Base-by-base conservation (phyloP, 2,888 invertebrate species). In the Melanostoma scalare region DNA sequence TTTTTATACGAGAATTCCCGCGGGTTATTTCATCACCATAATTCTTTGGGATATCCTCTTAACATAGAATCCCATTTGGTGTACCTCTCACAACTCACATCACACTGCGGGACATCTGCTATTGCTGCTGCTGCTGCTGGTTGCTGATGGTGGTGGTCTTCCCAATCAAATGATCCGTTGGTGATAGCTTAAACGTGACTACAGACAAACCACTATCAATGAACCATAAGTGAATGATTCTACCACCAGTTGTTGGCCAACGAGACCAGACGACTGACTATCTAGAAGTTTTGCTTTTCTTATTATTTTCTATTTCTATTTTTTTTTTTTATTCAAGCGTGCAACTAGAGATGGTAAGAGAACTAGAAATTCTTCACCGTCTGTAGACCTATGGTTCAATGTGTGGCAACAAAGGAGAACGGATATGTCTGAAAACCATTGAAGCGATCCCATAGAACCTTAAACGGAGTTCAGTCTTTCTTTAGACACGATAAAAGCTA, bases 141-240 rank as follows among this genome's bases (percentile, higher is more conserved):
- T 40, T 50, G 48, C 33, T 63, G 48, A 20, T 20, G 20, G 36
- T 58, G 80, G 80, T 76, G 81, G 81, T 81, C 81, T 72, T 77
- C 72, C n/a, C 77, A 81, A 81, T 81, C 81, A 81, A 81, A 76
- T 33, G 72, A 81, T 77, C 60, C 77, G 55, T 44, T 50, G 71
- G 76, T 81, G 77, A 81, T 72, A 81, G 72, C 72, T 67, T 55
- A 76, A 81, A 81, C 81, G 81, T 81, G 81, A 81, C 72, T 76
- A 6, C 76, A 53, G 67, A 67, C 53, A 61, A 72, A 61, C 67
- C 72, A 55, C 76, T 77, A 76, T 81, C 81, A 71, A 76, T 77
- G 77, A 55, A 81, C 71, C 76, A 76, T 67, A 76, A 81, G 77
- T 76, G 72, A 81, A 72, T 81, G 76, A 77, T 77, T 72, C 2